phyloP scores from a whole-genome alignment of 1,140 invertebrate genomes.

The Drosophila lowei region DNA sequence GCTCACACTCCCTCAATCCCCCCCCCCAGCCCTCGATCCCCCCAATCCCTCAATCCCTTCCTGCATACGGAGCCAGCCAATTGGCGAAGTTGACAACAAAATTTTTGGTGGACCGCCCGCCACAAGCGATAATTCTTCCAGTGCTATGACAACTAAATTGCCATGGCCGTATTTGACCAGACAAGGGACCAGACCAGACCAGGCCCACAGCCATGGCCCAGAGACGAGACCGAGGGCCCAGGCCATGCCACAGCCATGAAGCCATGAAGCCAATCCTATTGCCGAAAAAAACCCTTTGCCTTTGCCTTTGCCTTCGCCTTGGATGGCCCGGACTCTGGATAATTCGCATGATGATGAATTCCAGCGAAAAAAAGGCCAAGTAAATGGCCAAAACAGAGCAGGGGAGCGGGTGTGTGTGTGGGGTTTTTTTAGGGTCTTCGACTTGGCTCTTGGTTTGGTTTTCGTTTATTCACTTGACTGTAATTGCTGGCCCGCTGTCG shows the following conservation, averaged over 20 bases:
- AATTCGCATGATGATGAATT: conserved; percentile 81
- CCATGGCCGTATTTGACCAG: conserved; percentile 74
- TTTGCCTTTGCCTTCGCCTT: not conserved
- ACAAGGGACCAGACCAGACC: conserved; percentile 47
- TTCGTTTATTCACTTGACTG: conserved; percentile 68
- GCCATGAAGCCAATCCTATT: conserved; percentile 37
- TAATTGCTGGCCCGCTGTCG: conserved; percentile 64
- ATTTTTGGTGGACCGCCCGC: conserved; percentile 79
- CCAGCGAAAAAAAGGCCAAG: conserved; percentile 71
- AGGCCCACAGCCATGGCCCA: not conserved
- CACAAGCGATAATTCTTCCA: conserved; percentile 79
- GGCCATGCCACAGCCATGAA: too few relatives aligned
- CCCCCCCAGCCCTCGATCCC: not conserved
- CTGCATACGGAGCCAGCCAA: conserved; percentile 33
- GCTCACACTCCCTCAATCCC: not conserved
- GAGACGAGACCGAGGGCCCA: conserved; percentile 1
- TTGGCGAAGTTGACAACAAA: conserved; percentile 79
- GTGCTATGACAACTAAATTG: conserved; percentile 82
- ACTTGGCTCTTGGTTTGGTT: conserved; percentile 33
- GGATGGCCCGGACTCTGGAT: conserved; percentile 43
- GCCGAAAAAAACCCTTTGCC: conserved; percentile 54
- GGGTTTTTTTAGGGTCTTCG: conserved; percentile 20
- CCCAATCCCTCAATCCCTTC: not conserved
- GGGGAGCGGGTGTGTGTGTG: not conserved
- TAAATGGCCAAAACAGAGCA: conserved; percentile 53